These are phyloP conservation scores for Lutjanus argentimaculatus DNA, from an alignment of 2,797 vertebrate species.

Conservation along the genomic window DNA sequence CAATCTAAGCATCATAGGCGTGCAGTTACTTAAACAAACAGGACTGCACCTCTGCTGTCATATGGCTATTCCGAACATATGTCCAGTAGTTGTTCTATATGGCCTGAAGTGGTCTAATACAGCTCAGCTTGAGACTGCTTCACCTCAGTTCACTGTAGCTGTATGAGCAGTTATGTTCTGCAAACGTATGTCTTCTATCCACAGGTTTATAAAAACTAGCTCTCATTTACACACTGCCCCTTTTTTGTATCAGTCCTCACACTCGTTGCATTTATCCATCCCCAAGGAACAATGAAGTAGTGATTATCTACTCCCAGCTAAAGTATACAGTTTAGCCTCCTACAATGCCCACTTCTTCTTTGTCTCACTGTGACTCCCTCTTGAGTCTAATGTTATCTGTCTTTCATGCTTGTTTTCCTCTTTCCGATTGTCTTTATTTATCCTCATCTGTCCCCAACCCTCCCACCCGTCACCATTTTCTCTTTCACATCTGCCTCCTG, in stretches of 20 bases:
- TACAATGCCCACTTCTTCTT: constrained; percentile 22
- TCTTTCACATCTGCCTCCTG: neutral
- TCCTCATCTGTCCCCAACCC: constrained; percentile 7
- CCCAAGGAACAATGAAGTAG: constrained; percentile 60
- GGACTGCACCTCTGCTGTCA: too few relatives aligned
- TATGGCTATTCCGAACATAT: too few relatives aligned
- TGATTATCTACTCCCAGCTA: constrained; percentile 59
- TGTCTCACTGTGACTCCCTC: constrained; percentile 15
- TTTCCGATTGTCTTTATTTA: constrained; percentile 11
- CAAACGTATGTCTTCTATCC: constrained; percentile 26
- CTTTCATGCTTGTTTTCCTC: constrained; percentile 37
- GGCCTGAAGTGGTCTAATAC: neutral
- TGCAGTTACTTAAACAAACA: too few relatives aligned
- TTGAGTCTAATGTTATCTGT: constrained; percentile 18
- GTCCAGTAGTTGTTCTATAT: too few relatives aligned
- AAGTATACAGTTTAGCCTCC: constrained; percentile 49
- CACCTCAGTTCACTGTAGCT: constrained; percentile 31
- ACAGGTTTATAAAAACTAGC: constrained; percentile 25
- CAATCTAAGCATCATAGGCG: too few relatives aligned
- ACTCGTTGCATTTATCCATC: constrained; percentile 60
- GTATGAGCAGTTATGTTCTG: constrained; percentile 9
- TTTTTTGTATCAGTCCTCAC: constrained; percentile 26
- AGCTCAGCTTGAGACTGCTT: constrained; percentile 8
- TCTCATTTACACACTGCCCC: constrained; percentile 43
- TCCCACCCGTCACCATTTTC: neutral